Evolutionary conservation across 2,888 invertebrate species (phyloP).

Genomic region (Amphimallon solstitiale): DNA sequence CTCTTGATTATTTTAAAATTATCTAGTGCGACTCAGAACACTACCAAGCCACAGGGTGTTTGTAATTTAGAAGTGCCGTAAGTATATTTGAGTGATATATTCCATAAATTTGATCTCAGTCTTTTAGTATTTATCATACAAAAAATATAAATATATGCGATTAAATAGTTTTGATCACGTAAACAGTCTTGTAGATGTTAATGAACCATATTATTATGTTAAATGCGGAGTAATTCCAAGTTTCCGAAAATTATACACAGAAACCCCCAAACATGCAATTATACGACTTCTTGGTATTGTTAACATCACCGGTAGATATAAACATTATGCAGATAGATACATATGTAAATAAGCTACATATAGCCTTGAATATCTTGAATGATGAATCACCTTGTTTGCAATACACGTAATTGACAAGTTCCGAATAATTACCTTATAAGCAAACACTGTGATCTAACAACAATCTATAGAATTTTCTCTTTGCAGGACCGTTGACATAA

Average conservation of each 20-base stretch:
- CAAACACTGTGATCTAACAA: slow-evolving; percentile 5
- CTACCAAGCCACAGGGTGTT: slow-evolving; percentile 61
- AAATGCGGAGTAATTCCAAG: too few species aligned
- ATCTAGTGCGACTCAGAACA: slow-evolving; percentile 22
- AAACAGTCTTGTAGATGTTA: too few species aligned
- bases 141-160: not conserved
- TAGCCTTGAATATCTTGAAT: not conserved
- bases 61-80: slow-evolving; percentile 75
- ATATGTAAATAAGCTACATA: not conserved
- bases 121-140: not conserved
- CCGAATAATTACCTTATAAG: not conserved
- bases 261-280: too few species aligned
- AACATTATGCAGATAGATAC: too few species aligned
- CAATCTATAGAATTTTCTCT: slow-evolving; percentile 47
- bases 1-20: slow-evolving; percentile 2
- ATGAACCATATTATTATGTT: too few species aligned
- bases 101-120: not conserved
- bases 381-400: not conserved
- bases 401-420: too few species aligned
- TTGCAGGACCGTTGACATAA: slow-evolving; percentile 67
- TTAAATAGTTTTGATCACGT: too few species aligned
- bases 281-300: too few species aligned
- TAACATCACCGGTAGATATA: too few species aligned
- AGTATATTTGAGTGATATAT: slow-evolving; percentile 59
- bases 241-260: too few species aligned